Base-by-base conservation (phyloP, 1,140 invertebrate species). In the Phocides pigmalion region DNA sequence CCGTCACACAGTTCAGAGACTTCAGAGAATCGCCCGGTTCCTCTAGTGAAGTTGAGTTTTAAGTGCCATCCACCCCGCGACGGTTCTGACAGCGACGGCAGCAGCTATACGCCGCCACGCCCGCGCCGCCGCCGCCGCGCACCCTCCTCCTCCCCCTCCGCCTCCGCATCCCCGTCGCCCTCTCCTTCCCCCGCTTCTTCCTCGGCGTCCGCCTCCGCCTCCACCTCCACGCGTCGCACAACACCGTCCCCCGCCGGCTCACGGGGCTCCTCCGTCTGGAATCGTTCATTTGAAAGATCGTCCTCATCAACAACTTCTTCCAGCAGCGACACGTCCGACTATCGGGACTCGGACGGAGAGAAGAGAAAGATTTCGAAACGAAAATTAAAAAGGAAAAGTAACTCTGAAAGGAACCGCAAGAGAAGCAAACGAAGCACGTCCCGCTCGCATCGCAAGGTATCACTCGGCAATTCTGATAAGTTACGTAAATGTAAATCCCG, bases 31-130 rank as follows among this genome's bases (percentile, higher is more conserved):
- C 58, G 66, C 6, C 22, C 70, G 3, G 51, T 41, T 17, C 65
- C 78, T 3, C 61, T 82, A 14, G 87, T 88, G 0, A 86, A 87
- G 51, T 63, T 90, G 5, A 87, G 68, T 12, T 51, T 88, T 5
- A 80, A 76, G 49, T 66, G 74, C 25, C 25, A 28, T n/a, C 74
- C 76, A 22, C 12, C 56, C 12, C 61, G 46, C 22, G 47, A 41
- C 37, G 12, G 28, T 19, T 78, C 82, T 0, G 79, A 81, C 32
- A 81, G 79, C 62, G 78, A 81, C 20, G 70, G 69, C 41, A 76
- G 72, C 53, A 56, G 70, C 11, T 78, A 75, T 65, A 66, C 63
- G 12, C 76, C 84, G 12, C 75, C 75, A 20, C 64, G 68, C 0
- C 58, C 69, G 39, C 64, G 39, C 9, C 42, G 51, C 16, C 70